A percentile compares a stretch with the other conserved stretches of the same genome.
These are phyloP conservation scores for Nezara viridula DNA, from an alignment of 2,888 invertebrate genomes.

Conservation along the genomic window DNA sequence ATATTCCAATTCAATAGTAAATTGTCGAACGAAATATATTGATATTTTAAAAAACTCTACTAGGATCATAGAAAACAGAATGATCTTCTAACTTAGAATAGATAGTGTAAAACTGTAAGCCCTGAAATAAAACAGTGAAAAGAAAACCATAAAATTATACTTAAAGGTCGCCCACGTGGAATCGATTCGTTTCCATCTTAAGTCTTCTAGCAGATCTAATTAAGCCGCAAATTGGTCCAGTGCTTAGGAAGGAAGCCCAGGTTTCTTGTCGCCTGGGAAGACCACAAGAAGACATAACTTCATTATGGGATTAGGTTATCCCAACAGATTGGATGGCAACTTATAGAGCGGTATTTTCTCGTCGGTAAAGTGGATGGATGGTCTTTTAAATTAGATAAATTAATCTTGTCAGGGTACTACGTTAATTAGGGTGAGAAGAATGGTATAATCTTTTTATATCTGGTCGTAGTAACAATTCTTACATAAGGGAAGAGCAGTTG, in stretches of 20 bases:
- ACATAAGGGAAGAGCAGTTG: not conserved
- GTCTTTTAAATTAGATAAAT: not conserved
- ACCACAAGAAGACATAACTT: not conserved
- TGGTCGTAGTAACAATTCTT: not conserved
- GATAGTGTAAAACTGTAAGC: too few relatives aligned
- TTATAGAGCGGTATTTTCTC: not conserved
- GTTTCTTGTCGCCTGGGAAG: not conserved
- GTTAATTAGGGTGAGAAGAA: not conserved
- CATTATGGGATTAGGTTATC: not conserved
- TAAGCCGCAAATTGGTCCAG: not conserved
- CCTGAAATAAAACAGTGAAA: too few relatives aligned
- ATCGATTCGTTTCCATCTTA: not conserved
- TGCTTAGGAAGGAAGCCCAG: not conserved
- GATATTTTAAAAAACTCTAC: too few relatives aligned
- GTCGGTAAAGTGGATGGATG: not conserved
- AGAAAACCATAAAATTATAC: too few relatives aligned
- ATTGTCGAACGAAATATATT: too few relatives aligned
- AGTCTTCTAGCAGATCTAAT: not conserved
- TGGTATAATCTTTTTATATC: not conserved
- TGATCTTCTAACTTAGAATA: too few relatives aligned
- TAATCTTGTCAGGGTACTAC: not conserved
- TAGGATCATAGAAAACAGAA: too few relatives aligned
- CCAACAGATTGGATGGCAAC: not conserved
- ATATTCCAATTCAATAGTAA: too few relatives aligned
- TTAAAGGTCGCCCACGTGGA: not conserved